phyloP scores from a whole-genome alignment of 2,888 invertebrate genomes.

The Caenorhabditis uteleia region DNA sequence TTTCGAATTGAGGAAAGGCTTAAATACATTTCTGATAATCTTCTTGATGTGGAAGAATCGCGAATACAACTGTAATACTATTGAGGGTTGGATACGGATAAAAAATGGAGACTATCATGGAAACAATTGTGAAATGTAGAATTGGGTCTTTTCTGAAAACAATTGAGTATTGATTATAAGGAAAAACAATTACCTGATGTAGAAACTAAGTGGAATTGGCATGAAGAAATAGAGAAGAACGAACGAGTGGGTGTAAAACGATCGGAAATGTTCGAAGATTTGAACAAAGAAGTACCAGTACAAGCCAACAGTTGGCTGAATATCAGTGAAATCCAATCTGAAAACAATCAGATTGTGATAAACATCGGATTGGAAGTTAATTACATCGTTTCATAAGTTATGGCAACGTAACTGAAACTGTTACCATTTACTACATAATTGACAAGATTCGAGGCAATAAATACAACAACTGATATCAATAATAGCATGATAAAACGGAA shows the following conservation, averaged over 20 bases:
- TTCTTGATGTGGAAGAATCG: constrained; percentile 88
- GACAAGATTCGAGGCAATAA: constrained; percentile 1
- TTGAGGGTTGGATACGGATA: constrained; percentile 96
- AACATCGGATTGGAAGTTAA: background rate
- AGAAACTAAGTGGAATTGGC: constrained; percentile 80
- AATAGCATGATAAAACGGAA: background rate
- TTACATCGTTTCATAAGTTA: constrained; percentile 52
- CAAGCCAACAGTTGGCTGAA: constrained; percentile 93
- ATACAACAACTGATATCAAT: background rate
- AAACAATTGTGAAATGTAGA: constrained; percentile 72
- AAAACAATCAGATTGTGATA: constrained; percentile 17
- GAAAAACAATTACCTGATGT: constrained; percentile 70
- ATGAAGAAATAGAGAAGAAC: constrained; percentile 94
- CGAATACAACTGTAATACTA: constrained; percentile 89
- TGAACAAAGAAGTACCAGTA: constrained; percentile 99
- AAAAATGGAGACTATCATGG: constrained; percentile 83
- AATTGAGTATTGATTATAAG: background rate
- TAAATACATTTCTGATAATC: constrained; percentile 74
- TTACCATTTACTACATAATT: constrained; percentile 15
- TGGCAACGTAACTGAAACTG: constrained; percentile 30
- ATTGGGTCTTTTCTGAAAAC: constrained; percentile 70
- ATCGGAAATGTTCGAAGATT: constrained; percentile 98
- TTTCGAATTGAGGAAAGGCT: no score
- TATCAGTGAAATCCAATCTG: constrained; percentile 81
- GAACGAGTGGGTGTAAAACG: constrained; percentile 92